Percentiles rank a stretch among this genome's conserved stretches.
Evolutionary conservation across 2,888 invertebrate species (phyloP).

Genomic region (Hypena proboscidalis): DNA sequence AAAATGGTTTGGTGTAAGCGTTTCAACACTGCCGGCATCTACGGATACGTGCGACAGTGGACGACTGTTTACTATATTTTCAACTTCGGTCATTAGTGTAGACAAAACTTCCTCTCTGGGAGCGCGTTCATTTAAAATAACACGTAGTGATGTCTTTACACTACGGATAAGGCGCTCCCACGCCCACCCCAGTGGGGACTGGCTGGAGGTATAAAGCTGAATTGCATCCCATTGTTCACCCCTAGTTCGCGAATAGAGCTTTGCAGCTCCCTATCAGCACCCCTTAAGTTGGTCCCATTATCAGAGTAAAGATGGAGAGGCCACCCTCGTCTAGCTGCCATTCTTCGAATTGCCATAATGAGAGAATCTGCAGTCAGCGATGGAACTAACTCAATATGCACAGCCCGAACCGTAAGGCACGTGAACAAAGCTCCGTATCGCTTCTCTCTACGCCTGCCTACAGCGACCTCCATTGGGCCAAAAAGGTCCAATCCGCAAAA

Average conservation of each 20-base stretch:
- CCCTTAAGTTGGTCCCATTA: too few relatives aligned
- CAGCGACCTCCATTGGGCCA: too few relatives aligned
- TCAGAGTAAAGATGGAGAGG: too few relatives aligned
- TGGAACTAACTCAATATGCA: too few relatives aligned
- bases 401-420: too few relatives aligned
- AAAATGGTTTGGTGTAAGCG: slow-evolving; percentile 1
- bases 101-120: background rate
- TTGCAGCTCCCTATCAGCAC: slow-evolving; percentile 25
- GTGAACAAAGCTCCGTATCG: too few relatives aligned
- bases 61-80: background rate
- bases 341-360: too few relatives aligned
- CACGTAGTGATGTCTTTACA: slow-evolving; percentile 11
- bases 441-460: too few relatives aligned
- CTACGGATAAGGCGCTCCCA: slow-evolving; percentile 21
- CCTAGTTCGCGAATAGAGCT: slow-evolving; percentile 15
- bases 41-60: background rate
- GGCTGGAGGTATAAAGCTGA: slow-evolving; percentile 17
- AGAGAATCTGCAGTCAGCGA: too few relatives aligned
- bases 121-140: slow-evolving; percentile 1
- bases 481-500: too few relatives aligned
- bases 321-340: too few relatives aligned
- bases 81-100: background rate
- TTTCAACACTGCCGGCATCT: background rate
- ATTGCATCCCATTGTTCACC: slow-evolving; percentile 9
- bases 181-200: slow-evolving; percentile 23